Base-by-base conservation (phyloP, 2,113 vertebrate genomes). In the Oryzias curvinotus region DNA sequence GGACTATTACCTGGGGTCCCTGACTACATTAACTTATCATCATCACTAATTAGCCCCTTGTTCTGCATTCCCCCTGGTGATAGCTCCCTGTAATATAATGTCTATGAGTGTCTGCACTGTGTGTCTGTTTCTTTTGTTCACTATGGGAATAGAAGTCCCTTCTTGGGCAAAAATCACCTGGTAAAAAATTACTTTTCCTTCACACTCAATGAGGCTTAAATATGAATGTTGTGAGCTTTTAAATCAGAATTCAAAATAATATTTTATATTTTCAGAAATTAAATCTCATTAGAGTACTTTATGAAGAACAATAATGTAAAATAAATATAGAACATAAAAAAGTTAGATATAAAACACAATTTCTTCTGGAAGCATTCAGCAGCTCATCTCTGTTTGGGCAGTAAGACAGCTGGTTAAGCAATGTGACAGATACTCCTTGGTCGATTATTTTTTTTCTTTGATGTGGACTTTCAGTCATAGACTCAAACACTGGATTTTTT, bases 11-110 rank as follows among this genome's bases (percentile, higher is more conserved):
- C 80, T 80, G 72, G 87, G 85, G 83, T 89, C 87, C 87, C 85
- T 73, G 76, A 91, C 87, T 89, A 89, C 88, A 89, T 87, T 87
- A 90, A 82, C 83, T 89, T 90, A 83, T 89, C 83, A 83, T 88
- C 82, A 87, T 88, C 83, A 82, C 82, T 89, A 91, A 89, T 90
- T 89, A 91, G 73, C 83, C 85, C 73, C 81, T 81, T 83, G 85
- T 86, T 87, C 84, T 83, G 76, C 77, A 55, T 60, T 78, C 65
- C 78, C 84, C 82, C 77, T 86, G 84, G 86, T 90, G 72, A 83
- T 77, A 76, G 71, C 54, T 82, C 73, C 71, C 75, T 81, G 71
- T 77, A 78, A 78, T 71, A 78, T 69, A 66, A 63, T 82, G 74
- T 73, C 51, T 74, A 62, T 71, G 36, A 36, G 62, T 43, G 18